phyloP scores from a whole-genome alignment of 2,113 vertebrate genomes.

The Chionis minor region DNA sequence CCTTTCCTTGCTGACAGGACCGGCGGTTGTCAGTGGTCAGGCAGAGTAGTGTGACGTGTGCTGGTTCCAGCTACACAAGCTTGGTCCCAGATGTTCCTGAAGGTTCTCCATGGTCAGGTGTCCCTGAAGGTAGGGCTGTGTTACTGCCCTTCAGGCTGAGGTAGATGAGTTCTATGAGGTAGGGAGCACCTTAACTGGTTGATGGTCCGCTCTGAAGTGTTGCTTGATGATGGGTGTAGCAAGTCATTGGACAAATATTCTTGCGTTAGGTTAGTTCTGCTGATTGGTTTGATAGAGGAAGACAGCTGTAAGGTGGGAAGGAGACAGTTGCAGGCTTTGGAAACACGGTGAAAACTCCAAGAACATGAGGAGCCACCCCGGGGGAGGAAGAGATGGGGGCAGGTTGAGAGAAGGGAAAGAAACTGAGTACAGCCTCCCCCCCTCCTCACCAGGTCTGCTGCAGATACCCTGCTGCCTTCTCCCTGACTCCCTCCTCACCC shows the following conservation, averaged over 20 bases:
- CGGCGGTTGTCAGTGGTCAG: rapidly evolving
- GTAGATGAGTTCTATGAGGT: neutral
- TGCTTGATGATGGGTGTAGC: neutral
- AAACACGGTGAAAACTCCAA: neutral
- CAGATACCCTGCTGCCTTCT: neutral
- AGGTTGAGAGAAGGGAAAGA: neutral
- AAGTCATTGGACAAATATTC: neutral
- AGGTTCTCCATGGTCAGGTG: neutral
- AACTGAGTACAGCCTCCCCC: neutral
- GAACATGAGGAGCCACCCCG: neutral
- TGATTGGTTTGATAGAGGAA: neutral
- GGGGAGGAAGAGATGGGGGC: neutral
- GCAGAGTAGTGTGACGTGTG: neutral
- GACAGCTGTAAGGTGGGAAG: neutral
- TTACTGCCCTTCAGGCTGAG: neutral
- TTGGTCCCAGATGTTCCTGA: neutral
- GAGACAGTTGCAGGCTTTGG: neutral
- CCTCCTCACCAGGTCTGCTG: neutral
- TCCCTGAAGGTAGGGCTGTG: neutral
- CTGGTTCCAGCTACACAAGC: neutral
- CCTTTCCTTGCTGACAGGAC: neutral
- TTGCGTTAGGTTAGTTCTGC: neutral
- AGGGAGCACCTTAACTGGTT: neutral
- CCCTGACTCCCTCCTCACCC: neutral
- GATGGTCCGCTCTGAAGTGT: neutral